phyloP scores from a whole-genome alignment of 2,113 vertebrate genomes.

The Chaetodon auriga region DNA sequence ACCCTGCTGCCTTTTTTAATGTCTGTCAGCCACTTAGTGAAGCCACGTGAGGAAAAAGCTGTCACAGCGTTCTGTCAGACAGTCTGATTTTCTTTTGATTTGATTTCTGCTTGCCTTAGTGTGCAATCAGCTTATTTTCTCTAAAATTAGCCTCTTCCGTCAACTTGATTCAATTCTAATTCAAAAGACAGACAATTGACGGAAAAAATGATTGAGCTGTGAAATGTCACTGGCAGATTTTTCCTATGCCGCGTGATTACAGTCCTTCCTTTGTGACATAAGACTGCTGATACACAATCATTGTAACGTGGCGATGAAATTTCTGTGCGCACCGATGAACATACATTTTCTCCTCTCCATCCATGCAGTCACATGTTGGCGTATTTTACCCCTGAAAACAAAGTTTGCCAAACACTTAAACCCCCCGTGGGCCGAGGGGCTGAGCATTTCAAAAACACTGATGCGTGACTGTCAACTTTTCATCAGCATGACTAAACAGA shows the following conservation, averaged over 20 bases:
- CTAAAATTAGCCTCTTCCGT: conserved; percentile 21
- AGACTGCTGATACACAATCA: not conserved
- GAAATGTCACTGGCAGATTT: conserved; percentile 19
- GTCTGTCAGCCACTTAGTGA: conserved; percentile 40
- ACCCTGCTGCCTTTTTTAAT: conserved; percentile 41
- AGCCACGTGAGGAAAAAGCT: conserved; percentile 21
- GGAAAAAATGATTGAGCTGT: conserved; percentile 19
- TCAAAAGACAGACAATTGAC: conserved; percentile 31
- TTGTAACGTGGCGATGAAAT: not conserved
- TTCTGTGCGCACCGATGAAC: not conserved
- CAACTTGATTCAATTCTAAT: conserved; percentile 25
- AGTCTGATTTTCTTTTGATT: not conserved
- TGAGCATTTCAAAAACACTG: not conserved
- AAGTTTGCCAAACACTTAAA: not conserved
- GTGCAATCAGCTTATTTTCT: conserved; percentile 12
- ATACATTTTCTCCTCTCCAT: not conserved
- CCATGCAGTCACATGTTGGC: not conserved
- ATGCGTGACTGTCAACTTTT: not conserved
- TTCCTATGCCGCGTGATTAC: not conserved
- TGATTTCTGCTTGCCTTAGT: not conserved
- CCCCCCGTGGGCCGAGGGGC: not conserved
- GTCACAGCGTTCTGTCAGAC: conserved; percentile 11
- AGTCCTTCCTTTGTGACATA: conserved; percentile 18
- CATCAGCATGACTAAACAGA: not conserved
- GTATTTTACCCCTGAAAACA: not conserved